Evolutionary conservation across 2,888 invertebrate species (phyloP), one percentile per base, ranked within the genome.

Genomic region (Drosophila kokeensis): DNA sequence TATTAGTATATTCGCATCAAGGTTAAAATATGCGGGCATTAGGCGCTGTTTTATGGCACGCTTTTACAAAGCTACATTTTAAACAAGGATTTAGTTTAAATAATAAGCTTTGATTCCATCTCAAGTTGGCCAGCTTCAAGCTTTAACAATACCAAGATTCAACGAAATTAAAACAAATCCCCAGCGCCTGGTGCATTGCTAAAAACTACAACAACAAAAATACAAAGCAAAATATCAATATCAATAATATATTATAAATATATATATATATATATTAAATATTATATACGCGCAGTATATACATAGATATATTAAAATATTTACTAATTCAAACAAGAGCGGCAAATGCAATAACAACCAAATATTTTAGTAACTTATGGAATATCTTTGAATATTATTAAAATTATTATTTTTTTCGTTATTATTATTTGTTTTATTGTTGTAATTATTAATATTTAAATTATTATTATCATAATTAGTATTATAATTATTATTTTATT

Each of bases 201-300:
- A 69, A 64, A 67, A 61, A 40, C 50, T 29, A 55, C 6, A 54
- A 38, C 58, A 27, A 64, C 29, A 49, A 54, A 60, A 40, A 45
- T 55, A 48, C 21, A 7, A 69, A 59, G 21, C 50, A 59, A 80
- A 80, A 84, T 82, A 89, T 85, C 79, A 82, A 84, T 82, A 89
- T 85, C 79, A 83, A 76, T 60, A 83, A 88, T 81, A 83, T 77
- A 74, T 65, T 69, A 67, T 59, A 73, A 50, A 69, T 69, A 69
- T 61, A 54, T 53, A 62, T 30, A 63, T 54, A 69, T 61, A 54
- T 57, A 62, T 40, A 63, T 55, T 64, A 54, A 78, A 83, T 76
- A 73, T 66, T 62, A 66, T 62, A 73, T 62, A 55, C 49, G 52
- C 30, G 60, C 62, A 24, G 69, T 73, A 57, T 45, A 78, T 68